Percentiles rank a stretch among this genome's conserved stretches.
Evolutionary conservation across 2,888 invertebrate genomes (phyloP).

Genomic region (Nomada ruficornis): DNA sequence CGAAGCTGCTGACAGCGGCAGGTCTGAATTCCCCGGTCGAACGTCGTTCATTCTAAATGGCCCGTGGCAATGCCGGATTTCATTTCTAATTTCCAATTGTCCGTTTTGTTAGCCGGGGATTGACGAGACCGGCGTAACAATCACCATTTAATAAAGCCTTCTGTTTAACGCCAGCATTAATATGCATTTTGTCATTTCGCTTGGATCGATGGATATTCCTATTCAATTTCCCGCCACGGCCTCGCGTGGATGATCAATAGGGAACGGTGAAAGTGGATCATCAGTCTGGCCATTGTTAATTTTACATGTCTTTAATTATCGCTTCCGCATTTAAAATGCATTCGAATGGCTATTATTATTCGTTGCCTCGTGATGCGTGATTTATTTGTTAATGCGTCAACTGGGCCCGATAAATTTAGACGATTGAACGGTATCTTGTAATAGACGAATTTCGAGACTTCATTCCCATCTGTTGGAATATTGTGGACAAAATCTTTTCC

Average conservation of each 20-base stretch:
- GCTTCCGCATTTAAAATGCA: constrained; percentile 34
- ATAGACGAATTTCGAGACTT: neutral
- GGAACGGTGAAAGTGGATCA: constrained; percentile 42
- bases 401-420: constrained; percentile 36
- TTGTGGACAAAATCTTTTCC: too few species aligned
- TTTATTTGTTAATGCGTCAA: constrained; percentile 37
- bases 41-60: constrained; percentile 20
- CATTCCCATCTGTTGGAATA: neutral
- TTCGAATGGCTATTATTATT: neutral
- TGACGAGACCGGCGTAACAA: constrained; percentile 47
- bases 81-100: constrained; percentile 50
- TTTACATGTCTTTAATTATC: constrained; percentile 47
- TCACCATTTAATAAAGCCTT: constrained; percentile 57
- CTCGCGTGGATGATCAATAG: constrained; percentile 31
- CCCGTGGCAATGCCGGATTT: constrained; percentile 39
- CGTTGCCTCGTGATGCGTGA: constrained; percentile 39
- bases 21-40: constrained; percentile 9
- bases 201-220: constrained; percentile 51
- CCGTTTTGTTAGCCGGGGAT: constrained; percentile 31
- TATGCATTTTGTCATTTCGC: constrained; percentile 42
- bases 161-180: constrained; percentile 50
- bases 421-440: neutral
- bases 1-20: too few species aligned
- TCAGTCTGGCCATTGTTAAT: constrained; percentile 26
- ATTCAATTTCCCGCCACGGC: constrained; percentile 30